Evolutionary conservation across 2,113 vertebrate genomes (phyloP).

Genomic region (Albula glossodonta): DNA sequence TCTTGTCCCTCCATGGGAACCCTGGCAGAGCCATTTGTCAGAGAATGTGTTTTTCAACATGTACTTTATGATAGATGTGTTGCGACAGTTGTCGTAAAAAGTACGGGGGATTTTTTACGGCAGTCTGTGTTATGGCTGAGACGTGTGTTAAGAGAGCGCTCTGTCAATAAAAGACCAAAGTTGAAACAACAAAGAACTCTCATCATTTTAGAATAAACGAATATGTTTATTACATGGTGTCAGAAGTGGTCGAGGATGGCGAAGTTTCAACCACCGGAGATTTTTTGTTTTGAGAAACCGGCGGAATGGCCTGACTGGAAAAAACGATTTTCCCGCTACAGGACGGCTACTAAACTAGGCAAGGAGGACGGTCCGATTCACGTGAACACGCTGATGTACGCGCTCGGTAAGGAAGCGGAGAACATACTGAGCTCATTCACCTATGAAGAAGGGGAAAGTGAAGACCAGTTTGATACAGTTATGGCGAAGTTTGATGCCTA

Average conservation of each 20-base stretch:
- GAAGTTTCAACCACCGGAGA: not conserved
- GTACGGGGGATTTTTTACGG: too few relatives aligned
- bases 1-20: too few relatives aligned
- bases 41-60: too few relatives aligned
- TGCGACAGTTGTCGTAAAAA: too few relatives aligned
- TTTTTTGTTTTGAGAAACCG: not conserved
- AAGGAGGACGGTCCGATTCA: not conserved
- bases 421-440: slow-evolving; percentile 14
- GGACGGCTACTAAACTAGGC: not conserved
- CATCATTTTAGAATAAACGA: too few relatives aligned
- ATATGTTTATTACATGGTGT: not conserved
- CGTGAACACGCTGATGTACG: not conserved
- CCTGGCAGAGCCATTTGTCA: too few relatives aligned
- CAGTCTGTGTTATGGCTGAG: too few relatives aligned
- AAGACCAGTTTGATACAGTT: not conserved
- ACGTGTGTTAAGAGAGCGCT: too few relatives aligned
- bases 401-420: not conserved
- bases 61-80: too few relatives aligned
- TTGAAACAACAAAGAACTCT: too few relatives aligned
- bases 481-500: too few relatives aligned
- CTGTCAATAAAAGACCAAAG: too few relatives aligned
- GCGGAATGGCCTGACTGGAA: not conserved
- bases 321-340: not conserved
- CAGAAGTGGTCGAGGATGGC: not conserved
- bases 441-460: slow-evolving; percentile 5